Evolutionary conservation across 2,888 invertebrate species (phyloP), one percentile per base, ranked within the genome.

Genomic region (Epirrhoe tristata): DNA sequence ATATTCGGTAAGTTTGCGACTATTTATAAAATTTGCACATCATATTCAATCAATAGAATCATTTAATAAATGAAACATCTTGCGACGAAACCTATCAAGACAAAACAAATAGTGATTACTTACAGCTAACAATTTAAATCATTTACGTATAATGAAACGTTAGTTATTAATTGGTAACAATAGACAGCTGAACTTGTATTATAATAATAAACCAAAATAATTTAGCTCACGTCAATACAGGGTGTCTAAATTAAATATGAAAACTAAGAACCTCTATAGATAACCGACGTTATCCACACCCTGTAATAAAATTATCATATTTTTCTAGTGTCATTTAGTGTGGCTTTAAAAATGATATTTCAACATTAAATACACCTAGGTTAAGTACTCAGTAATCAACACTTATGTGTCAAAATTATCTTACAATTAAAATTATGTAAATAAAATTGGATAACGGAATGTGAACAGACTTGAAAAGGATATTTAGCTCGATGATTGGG

Each of bases 371-470:
- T 70, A 63, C 52, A 56, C 5, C 67, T 63, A 67, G 10, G 67
- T 81, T 82, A 81, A 81, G 82, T 83, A 83, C 82, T 71, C 75
- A 74, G 72, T 67, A 73, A 64, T 60, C 62, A 72, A 73, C 69
- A 72, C 72, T 63, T 69, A 71, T 63, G 69, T 67, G 73, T 65
- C 72, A 73, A 71, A 72, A 69, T 70, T 68, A 71, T 55, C 66
- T 66, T 70, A 65, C 60, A 69, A 65, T 58, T 66, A 70, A 64
- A 67, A 64, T 69, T 65, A 63, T 70, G 59, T 59, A 36, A 73
- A 70, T 58, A 67, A 69, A 72, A 70, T 79, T 77, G 76, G 71
- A 70, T 70, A 77, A 77, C 81, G 84, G 84, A 85, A 85, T 85
- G 85, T 84, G 78, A 76, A 74, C 70, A 77, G 62, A 73, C 66